Evolutionary conservation across 2,888 invertebrate species (phyloP).

Genomic region (Sarcophaga caerulescens): DNA sequence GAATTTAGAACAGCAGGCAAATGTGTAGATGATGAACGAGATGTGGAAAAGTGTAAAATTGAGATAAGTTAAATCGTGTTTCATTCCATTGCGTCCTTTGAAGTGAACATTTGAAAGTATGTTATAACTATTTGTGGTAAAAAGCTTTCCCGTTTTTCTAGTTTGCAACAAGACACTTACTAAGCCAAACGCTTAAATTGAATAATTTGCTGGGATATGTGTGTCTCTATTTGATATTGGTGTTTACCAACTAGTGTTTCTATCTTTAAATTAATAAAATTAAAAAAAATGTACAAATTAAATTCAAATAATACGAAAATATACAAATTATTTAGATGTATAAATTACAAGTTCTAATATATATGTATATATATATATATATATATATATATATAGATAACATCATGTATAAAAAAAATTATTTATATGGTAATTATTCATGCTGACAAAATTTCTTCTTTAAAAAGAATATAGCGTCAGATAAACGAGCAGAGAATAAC

Average conservation of each 20-base stretch:
- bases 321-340: background rate
- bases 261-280: no score
- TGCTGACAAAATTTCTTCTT: background rate
- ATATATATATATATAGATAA: background rate
- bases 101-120: no score
- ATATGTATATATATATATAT: background rate
- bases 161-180: background rate
- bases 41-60: background rate
- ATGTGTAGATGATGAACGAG: background rate
- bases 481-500: background rate
- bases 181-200: background rate
- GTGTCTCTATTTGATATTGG: no score
- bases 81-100: background rate
- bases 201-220: background rate
- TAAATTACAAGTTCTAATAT: background rate
- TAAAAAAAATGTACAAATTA: no score
- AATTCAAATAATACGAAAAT: background rate
- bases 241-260: no score
- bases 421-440: background rate
- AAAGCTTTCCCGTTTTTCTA: no score
- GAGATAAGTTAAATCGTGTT: background rate
- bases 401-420: background rate
- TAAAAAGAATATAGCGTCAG: background rate
- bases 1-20: background rate
- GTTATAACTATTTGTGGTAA: no score